Evolutionary conservation across 2,888 invertebrate species (phyloP), one percentile per base, ranked within the genome.

Genomic region (Melolontha melolontha): DNA sequence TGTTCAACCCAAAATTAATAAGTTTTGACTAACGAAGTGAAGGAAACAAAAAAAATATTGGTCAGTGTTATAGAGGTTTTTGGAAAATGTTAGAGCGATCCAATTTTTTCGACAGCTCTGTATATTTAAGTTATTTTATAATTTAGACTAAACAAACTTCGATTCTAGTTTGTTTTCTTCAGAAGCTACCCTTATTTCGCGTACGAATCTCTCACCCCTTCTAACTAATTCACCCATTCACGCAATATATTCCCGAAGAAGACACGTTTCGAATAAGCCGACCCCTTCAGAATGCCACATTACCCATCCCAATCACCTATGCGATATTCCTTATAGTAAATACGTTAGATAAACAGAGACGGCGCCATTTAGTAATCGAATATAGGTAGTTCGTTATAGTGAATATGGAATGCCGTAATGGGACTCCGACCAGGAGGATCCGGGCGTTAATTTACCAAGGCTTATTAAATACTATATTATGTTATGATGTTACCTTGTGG

Each of bases 391-490:
- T 80, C 75, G 79, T 80, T 80, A 80, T 71, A 79, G 78, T 79
- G 79, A 79, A 78, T 81, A 79, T 80, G 81, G 82, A 81, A 82
- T 82, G 81, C 34, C 79, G 80, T 81, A 82, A 82, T 82, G 72
- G 70, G 71, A 71, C 71, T 71, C 77, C 77, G 79, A 34, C 34
- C 34, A 34, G 34, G 34, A 34, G 59, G 44, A 59, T 12, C 44
- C 40, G 78, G 79, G 79, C 79, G 81, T 82, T 82, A 82, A 82
- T 82, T 81, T 81, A 79, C 79, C 76, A 76, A 73, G 75, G 81
- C 81, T 83, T 83, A 83, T 83, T 83, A 83, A 83, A 83, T 83
- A 82, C 80, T 83, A 83, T 83, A 83, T 83, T 83, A 82, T 81
- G 82, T 81, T 81, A 80, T 80, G 80, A 80, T 79, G 79, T 75